Evolutionary conservation across 2,113 vertebrate species (phyloP).

Genomic region (Neofelis nebulosa): DNA sequence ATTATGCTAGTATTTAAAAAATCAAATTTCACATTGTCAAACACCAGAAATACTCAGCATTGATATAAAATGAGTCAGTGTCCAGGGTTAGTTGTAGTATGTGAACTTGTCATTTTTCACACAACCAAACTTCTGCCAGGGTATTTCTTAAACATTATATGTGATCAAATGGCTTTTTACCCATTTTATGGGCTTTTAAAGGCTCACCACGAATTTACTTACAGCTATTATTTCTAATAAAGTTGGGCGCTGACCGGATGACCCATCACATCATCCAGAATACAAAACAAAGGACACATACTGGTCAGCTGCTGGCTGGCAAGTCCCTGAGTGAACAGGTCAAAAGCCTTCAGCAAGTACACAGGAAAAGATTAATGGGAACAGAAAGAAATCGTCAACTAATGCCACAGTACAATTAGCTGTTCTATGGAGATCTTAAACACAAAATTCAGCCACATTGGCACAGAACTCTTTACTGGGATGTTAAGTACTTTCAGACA

Average conservation of each 20-base stretch:
- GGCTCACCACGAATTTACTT: background rate
- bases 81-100: background rate
- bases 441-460: background rate
- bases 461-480: background rate
- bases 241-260: background rate
- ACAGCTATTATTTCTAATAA: constrained; percentile 5
- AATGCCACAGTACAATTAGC: background rate
- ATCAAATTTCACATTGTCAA: background rate
- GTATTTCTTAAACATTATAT: background rate
- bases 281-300: constrained; percentile 13
- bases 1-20: background rate
- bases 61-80: background rate
- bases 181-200: background rate
- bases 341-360: background rate
- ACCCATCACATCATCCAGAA: background rate
- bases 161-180: background rate
- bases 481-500: background rate
- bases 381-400: background rate
- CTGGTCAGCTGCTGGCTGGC: background rate
- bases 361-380: constrained; percentile 14
- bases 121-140: background rate
- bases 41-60: background rate
- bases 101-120: background rate
- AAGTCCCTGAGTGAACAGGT: background rate
- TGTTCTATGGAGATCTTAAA: background rate